Evolutionary conservation across 2,797 vertebrate genomes (phyloP), one percentile per base, ranked within the genome.

Genomic region (Enteromius afrohamiltoni): DNA sequence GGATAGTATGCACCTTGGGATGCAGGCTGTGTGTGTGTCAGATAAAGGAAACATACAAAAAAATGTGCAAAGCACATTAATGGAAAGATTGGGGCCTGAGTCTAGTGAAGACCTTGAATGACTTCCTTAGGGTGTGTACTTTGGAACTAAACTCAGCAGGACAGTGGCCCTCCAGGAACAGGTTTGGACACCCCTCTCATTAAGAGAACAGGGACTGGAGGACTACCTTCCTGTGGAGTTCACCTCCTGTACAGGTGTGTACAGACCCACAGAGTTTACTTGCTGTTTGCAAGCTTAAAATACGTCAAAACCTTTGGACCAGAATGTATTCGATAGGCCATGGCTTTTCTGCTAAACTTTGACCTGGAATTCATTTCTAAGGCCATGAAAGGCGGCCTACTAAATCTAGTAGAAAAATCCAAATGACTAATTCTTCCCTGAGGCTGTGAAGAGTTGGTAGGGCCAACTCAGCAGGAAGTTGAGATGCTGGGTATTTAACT

Each of bases 381-480:
- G 79, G 37, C 37, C 79, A 58, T 58, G 74, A 40, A n/a, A 26
- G 21, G 6, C 4, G 2, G 51, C 34, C 74, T 42, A 47, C 21
- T n/a, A 51, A 14, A 26, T 58, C 26, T 60, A 71, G 42, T 65
- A 67, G 49, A 16, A 55, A 75, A 34, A 16, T 14, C 6, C 71
- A 13, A 34, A 62, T 45, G 1, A 71, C 9, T 62, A 23, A 31
- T 60, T 62, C 37, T 47, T 80, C 40, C 51, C 79, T 34, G 67
- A 34, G 68, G 26, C 68, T 58, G 42, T 60, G 37, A 71, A 47
- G 37, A 71, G 53, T 11, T 16, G 11, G 65, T 21, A 23, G 68
- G 17, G 19, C 23, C 40, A 80, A 19, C 23, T 80, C 67, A 60
- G 67, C 37, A 47, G 67, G 51, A 23, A 47, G 67, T 60, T 31